A percentile compares a stretch with the other conserved stretches of the same genome.
Conservation (phyloP, 2,113 vertebrate species). For the Geococcyx californianus region DNA sequence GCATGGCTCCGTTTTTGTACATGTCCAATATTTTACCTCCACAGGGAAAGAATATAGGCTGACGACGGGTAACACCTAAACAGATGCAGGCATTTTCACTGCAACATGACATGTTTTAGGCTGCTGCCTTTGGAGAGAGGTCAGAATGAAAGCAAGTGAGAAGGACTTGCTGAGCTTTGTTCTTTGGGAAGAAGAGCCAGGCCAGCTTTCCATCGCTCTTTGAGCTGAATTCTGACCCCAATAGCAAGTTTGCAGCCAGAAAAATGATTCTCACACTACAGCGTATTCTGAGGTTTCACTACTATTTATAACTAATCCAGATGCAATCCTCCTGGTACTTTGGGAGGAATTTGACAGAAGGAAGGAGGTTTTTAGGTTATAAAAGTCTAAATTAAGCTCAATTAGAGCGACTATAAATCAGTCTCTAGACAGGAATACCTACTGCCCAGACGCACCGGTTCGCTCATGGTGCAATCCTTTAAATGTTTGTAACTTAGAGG, state of each 20-base stretch:
- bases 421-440: constrained; percentile 44
- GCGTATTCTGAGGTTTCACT: constrained; percentile 37
- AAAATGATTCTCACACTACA: background rate
- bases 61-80: background rate
- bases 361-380: constrained; percentile 66
- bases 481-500: constrained; percentile 60
- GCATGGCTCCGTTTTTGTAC: background rate
- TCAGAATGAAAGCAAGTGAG: constrained; percentile 40
- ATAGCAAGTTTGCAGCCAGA: constrained; percentile 33
- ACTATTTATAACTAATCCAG: constrained; percentile 69
- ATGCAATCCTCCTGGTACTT: constrained; percentile 52
- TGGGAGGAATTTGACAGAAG: constrained; percentile 52
- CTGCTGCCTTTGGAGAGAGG: constrained; percentile 42
- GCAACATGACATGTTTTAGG: background rate
- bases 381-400: constrained; percentile 69
- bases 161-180: constrained; percentile 48
- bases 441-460: constrained; percentile 40
- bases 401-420: constrained; percentile 46
- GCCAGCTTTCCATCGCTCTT: background rate
- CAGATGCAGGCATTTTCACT: background rate
- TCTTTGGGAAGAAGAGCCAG: constrained; percentile 39
- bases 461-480: constrained; percentile 52
- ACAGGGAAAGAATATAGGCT: background rate
- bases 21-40: background rate
- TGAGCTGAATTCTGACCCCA: background rate